Evolutionary conservation across 2,113 vertebrate species (phyloP).

Genomic region (Bos javanicus): DNA sequence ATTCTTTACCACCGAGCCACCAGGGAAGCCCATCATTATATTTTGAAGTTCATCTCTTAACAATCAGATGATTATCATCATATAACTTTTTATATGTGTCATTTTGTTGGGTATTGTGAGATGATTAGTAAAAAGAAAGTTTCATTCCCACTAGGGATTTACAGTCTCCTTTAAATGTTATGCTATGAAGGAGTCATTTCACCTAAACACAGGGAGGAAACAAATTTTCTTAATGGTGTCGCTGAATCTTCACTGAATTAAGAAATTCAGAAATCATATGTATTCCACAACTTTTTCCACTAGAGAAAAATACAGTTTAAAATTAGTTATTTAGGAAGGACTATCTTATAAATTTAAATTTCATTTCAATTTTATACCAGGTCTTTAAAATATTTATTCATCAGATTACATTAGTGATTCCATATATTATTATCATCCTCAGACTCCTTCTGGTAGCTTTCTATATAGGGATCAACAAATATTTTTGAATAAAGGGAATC

Average conservation of each 20-base stretch:
- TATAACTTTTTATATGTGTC: neutral
- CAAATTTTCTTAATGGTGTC: neutral
- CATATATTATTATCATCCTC: neutral
- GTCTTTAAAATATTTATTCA: neutral
- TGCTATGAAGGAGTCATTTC: neutral
- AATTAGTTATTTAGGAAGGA: neutral
- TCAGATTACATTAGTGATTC: neutral
- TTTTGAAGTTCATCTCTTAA: conserved; percentile 20
- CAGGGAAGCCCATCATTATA: neutral
- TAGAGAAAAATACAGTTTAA: neutral
- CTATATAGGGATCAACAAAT: neutral
- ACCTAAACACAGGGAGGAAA: neutral
- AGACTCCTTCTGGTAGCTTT: neutral
- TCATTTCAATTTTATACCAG: neutral
- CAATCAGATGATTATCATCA: neutral
- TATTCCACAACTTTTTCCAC: neutral
- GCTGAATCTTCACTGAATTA: neutral
- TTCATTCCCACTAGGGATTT: neutral
- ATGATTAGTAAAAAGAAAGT: neutral
- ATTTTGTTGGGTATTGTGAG: neutral
- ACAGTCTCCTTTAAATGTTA: neutral
- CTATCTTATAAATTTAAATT: neutral
- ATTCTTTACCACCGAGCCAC: neutral
- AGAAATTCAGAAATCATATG: neutral
- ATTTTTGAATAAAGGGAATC: neutral